Percentiles rank a stretch among this genome's conserved stretches.
These are phyloP conservation scores for Ginglymostoma cirratum DNA, from an alignment of 2,113 vertebrate species.

Conservation along the genomic window DNA sequence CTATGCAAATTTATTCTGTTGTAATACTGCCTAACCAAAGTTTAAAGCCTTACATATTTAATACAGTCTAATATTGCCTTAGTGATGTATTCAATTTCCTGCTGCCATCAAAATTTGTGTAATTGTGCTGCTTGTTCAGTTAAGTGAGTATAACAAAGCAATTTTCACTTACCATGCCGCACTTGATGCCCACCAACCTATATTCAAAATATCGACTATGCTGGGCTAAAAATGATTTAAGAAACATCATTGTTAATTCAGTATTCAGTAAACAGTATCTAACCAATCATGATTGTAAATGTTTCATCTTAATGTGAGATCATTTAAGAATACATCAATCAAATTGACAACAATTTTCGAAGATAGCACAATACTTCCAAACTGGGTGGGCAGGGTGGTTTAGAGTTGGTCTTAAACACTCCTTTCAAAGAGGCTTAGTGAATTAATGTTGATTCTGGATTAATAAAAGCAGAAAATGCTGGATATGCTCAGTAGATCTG, in stretches of 20 bases:
- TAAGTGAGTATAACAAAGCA: not conserved
- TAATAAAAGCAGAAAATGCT: not conserved
- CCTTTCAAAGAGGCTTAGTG: not conserved
- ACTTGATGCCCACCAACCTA: constrained; percentile 94
- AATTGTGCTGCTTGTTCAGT: not conserved
- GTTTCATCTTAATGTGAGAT: not conserved
- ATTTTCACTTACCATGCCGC: constrained; percentile 81
- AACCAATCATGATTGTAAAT: not conserved
- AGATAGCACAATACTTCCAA: not conserved
- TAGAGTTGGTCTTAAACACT: not conserved
- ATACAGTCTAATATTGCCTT: not conserved
- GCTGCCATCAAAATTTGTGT: not conserved
- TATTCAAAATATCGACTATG: constrained; percentile 79
- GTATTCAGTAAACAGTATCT: not conserved
- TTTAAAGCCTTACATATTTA: not conserved
- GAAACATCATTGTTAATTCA: not conserved
- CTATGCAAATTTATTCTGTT: not conserved
- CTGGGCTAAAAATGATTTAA: constrained; percentile 68
- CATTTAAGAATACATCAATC: not conserved
- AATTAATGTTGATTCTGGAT: not conserved
- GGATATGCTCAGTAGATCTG: not conserved
- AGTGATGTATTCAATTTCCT: not conserved
- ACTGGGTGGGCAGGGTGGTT: not conserved
- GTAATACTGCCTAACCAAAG: not conserved
- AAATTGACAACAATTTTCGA: not conserved